phyloP scores from a whole-genome alignment of 2,888 invertebrate genomes.

The Nysson spinosus region DNA sequence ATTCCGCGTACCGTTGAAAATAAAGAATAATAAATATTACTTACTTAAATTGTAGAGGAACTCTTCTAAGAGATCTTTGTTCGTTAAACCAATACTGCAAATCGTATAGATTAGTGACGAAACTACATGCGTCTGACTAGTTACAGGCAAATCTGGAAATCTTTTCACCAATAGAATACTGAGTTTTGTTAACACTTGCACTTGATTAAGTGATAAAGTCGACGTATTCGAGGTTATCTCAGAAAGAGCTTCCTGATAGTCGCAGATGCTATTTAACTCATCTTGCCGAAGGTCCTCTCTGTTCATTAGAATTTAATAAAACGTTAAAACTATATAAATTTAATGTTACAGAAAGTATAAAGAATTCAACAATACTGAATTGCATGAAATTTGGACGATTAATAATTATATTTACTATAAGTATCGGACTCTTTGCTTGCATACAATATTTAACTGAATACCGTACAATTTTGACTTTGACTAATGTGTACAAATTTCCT shows the following conservation, averaged over 20 bases:
- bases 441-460: too few relatives aligned
- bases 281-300: conserved; percentile 70
- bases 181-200: conserved; percentile 78
- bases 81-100: conserved; percentile 72
- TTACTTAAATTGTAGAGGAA: conserved; percentile 77
- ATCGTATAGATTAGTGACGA: conserved; percentile 77
- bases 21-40: too few relatives aligned
- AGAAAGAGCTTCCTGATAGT: conserved; percentile 79
- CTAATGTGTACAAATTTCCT: too few relatives aligned
- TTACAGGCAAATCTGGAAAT: conserved; percentile 77
- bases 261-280: conserved; percentile 77
- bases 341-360: not conserved
- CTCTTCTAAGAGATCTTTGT: conserved; percentile 74
- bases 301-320: conserved; percentile 1
- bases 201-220: conserved; percentile 74
- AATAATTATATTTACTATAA: too few relatives aligned
- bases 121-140: conserved; percentile 72
- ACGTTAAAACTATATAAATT: not conserved
- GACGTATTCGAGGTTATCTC: conserved; percentile 76
- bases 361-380: too few relatives aligned
- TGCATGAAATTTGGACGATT: too few relatives aligned
- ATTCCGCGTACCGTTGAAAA: too few relatives aligned
- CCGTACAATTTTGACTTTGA: too few relatives aligned
- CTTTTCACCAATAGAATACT: conserved; percentile 78
- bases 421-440: too few relatives aligned